Evolutionary conservation across 2,113 vertebrate genomes (phyloP).

Genomic region (Mobula hypostoma): DNA sequence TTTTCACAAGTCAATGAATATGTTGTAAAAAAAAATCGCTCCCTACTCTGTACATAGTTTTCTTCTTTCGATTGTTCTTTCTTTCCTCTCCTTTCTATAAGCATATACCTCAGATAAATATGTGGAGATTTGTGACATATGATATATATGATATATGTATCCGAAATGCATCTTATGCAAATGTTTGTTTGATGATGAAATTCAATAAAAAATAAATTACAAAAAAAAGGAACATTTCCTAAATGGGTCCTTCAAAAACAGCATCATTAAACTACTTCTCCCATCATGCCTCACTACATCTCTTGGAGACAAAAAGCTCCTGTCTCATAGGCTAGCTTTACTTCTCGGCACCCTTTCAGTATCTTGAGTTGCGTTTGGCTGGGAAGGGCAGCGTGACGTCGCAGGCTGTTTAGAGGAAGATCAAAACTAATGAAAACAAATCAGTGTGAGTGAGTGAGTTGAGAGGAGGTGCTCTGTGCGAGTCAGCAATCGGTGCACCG

Average conservation of each 20-base stretch:
- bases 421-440: constrained; percentile 3
- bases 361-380: not conserved
- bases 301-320: not conserved
- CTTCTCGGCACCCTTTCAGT: not conserved
- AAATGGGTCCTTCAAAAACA: not conserved
- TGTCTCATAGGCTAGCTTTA: not conserved
- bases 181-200: too few species aligned
- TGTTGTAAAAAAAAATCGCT: too few species aligned
- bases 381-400: not conserved
- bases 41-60: too few species aligned
- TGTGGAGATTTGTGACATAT: too few species aligned
- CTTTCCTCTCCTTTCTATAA: too few species aligned
- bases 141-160: too few species aligned
- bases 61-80: too few species aligned
- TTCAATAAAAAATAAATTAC: too few species aligned
- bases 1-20: too few species aligned
- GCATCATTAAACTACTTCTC: not conserved
- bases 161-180: too few species aligned
- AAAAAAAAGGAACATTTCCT: too few species aligned
- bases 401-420: not conserved
- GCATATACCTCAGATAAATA: too few species aligned
- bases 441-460: constrained; percentile 11
- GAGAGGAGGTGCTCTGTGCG: not conserved
- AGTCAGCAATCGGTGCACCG: not conserved
- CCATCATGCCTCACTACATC: not conserved